Evolutionary conservation across 2,888 invertebrate species (phyloP), one percentile per base, ranked within the genome.

Genomic region (Temnothorax rugatulus): DNA sequence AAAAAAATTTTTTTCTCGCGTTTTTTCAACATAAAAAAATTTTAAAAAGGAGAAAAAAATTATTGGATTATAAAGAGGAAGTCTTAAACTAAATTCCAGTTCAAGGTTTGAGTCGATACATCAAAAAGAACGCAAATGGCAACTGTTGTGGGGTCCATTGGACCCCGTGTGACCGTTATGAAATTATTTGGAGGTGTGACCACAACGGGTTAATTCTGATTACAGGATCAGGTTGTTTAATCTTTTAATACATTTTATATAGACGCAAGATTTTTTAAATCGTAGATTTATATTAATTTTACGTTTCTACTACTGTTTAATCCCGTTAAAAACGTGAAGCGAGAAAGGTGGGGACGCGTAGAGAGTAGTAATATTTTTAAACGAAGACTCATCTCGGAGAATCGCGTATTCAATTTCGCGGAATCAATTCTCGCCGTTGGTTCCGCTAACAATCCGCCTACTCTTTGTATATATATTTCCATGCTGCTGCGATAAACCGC

Each of bases 401-500:
- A 18, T 52, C 25, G 77, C 57, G 15, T 59, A 61, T 79, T 47
- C 29, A 47, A 73, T 59, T 73, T 73, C 59, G 34, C n/a, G 34
- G 59, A 50, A 73, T 81, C 38, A 21, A 29, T 50, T 73, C 25
- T 18, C 54, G n/a, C 59, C 25, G 59, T 50, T 79, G 79, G 9
- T 68, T 25, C 54, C 18, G 29, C 25, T 57, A 44, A 66, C 44
- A 73, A 73, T 79, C 73, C 57, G 73, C 44, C 34, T 59, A 61
- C 47, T 59, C 34, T 59, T 59, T 29, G 71, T 54, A 25, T 54
- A 25, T 54, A 54, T 77, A n/a, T 76, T 54, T 0, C 54, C 25
- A 34, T 29, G 34, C 34, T 4, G 34, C 15, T 41, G 21, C 21
- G 64, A 50, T 68, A 68, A 68, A 71, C 41, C 79, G 47, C 59